Conservation (phyloP, 2,888 invertebrate genomes). For the Bedellia somnulentella region DNA sequence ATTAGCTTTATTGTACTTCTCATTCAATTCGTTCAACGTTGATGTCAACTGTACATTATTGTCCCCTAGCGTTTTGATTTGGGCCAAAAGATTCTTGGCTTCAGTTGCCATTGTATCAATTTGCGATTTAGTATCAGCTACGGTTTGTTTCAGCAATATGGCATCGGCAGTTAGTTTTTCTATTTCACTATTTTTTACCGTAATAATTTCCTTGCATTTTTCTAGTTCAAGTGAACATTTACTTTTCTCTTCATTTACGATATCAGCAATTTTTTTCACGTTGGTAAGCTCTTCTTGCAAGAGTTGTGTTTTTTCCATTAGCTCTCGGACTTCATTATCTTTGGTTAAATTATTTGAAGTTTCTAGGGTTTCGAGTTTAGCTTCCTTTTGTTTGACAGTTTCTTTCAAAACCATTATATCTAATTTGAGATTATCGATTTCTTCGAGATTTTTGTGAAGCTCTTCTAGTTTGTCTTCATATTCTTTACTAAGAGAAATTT, state of each 20-base stretch:
- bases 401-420: constrained; percentile 24
- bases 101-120: constrained; percentile 33
- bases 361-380: constrained; percentile 16
- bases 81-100: no score
- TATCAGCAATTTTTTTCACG: constrained; percentile 25
- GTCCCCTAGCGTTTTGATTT: constrained; percentile 26
- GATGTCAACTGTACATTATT: constrained; percentile 14
- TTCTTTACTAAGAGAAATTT: constrained; percentile 18
- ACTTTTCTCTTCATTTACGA: constrained; percentile 29
- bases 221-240: constrained; percentile 24
- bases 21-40: constrained; percentile 19
- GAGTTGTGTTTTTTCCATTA: constrained; percentile 16
- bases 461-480: constrained; percentile 23
- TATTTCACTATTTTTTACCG: constrained; percentile 28
- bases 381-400: constrained; percentile 19
- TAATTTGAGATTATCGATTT: constrained; percentile 20
- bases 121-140: constrained; percentile 24
- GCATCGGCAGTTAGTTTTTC: constrained; percentile 34
- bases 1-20: constrained; percentile 14
- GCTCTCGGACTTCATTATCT: constrained; percentile 17
- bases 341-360: constrained; percentile 11
- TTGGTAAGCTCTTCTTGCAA: constrained; percentile 20
- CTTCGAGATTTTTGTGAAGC: constrained; percentile 17
- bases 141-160: constrained; percentile 25
- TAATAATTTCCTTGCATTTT: constrained; percentile 27